These are phyloP conservation scores for Cryptotermes secundus DNA, from an alignment of 1,140 invertebrate genomes.

Conservation along the genomic window DNA sequence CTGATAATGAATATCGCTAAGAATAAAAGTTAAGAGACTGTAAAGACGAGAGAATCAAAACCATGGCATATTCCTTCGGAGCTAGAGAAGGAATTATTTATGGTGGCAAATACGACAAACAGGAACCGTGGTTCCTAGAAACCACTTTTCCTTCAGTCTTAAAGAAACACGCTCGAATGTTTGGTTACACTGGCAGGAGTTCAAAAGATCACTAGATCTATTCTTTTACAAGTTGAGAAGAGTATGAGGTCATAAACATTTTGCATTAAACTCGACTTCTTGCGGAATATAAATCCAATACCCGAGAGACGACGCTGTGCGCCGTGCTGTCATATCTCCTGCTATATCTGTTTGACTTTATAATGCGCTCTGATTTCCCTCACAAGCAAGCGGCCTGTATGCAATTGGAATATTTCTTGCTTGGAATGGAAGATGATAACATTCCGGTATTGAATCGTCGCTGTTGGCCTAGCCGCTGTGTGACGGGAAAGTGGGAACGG, in stretches of 20 bases:
- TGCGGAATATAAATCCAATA: conserved; percentile 10
- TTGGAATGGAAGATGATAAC: not conserved
- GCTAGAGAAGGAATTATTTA: no score
- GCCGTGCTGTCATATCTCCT: not conserved
- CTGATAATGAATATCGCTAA: no score
- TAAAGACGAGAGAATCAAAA: no score
- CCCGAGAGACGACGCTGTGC: not conserved
- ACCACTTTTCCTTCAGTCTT: no score
- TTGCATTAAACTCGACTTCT: conserved; percentile 2
- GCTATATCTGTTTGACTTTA: conserved; percentile 16
- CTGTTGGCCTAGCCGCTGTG: not conserved
- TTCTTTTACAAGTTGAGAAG: conserved; percentile 20
- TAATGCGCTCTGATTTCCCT: not conserved
- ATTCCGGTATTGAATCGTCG: conserved; percentile 7
- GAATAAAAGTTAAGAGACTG: no score
- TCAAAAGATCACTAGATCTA: not conserved
- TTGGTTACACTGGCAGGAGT: not conserved
- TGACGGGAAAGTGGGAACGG: not conserved
- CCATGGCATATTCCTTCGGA: no score
- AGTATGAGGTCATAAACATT: conserved; percentile 15
- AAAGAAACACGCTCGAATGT: no score
- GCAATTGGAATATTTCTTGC: conserved; percentile 12
- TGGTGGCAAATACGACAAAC: no score
- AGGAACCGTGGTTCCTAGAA: no score
- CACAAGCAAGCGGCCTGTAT: conserved; percentile 1